Evolutionary conservation across 2,113 vertebrate genomes (phyloP), one percentile per base, ranked within the genome.

Genomic region (Globicephala melas): DNA sequence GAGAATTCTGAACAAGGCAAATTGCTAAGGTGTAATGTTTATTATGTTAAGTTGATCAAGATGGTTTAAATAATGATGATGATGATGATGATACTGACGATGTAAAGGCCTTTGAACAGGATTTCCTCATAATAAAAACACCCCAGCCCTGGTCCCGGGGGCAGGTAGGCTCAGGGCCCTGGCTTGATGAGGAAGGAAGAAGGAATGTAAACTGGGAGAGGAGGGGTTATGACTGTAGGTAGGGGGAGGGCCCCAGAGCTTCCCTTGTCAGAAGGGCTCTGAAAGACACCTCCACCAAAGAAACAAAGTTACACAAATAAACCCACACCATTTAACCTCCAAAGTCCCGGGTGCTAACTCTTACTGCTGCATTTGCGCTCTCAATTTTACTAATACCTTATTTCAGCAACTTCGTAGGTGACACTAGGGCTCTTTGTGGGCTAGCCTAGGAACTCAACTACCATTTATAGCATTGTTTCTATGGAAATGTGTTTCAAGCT

Each of bases 401-500:
- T 74, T 90, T 96, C 63, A 65, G 95, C 95, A 93, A 84, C 96
- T 91, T 97, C 68, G 8, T 92, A 95, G 92, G 93, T 76, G 92
- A 86, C 77, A 96, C n/a, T 36, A 28, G 83, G 28, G 77, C 92
- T 97, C 86, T 94, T 47, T 96, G 97, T 84, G 95, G 98, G 97
- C 95, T 88, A 96, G 94, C 97, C 97, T 86, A 97, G 94, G 97
- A 89, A 95, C 95, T 83, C 94, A 88, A 68, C n/a, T 76, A 85
- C 97, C 98, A 97, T 97, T 96, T 98, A 97, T 96, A 97, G 97
- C 89, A 96, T 83, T 94, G 97, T 98, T 98, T 98, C 98, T 97
- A 96, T 97, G 98, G 97, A 98, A 97, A 97, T 97, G 28, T 95
- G 96, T 86, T 97, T 97, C 82, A 97, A 96, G 96, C 96, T 95